phyloP scores from a whole-genome alignment of 2,888 invertebrate genomes.

The Amphipoea oculea region DNA sequence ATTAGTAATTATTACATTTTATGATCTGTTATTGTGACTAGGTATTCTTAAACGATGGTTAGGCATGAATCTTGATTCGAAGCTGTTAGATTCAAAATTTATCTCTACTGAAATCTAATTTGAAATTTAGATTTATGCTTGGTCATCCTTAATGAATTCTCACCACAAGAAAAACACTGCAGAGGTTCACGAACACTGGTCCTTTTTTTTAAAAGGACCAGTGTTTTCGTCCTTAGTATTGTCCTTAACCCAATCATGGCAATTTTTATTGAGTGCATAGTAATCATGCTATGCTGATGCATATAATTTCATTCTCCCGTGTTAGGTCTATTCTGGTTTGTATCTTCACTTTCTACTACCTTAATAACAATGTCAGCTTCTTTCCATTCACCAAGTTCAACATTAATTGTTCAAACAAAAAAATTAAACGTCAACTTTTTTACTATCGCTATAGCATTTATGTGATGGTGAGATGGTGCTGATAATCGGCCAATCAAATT shows the following conservation, averaged over 20 bases:
- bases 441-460: conserved; percentile 71
- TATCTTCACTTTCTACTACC: background rate
- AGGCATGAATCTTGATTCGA: background rate
- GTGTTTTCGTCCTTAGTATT: background rate
- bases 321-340: background rate
- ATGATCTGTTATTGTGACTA: background rate
- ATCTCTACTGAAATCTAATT: background rate
- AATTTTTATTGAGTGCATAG: background rate
- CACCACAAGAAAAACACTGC: background rate
- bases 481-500: conserved; percentile 84
- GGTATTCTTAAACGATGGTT: background rate
- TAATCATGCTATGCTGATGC: too few relatives aligned
- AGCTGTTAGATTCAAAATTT: background rate
- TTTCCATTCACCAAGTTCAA: background rate
- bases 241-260: background rate
- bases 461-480: conserved; percentile 74
- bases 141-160: background rate
- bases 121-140: background rate
- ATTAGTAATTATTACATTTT: conserved; percentile 5
- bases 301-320: background rate
- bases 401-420: background rate
- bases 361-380: background rate
- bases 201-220: background rate
- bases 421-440: conserved; percentile 25
- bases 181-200: too few relatives aligned